These are phyloP conservation scores for Hymenopus coronatus DNA, from an alignment of 2,888 invertebrate genomes.

Conservation along the genomic window DNA sequence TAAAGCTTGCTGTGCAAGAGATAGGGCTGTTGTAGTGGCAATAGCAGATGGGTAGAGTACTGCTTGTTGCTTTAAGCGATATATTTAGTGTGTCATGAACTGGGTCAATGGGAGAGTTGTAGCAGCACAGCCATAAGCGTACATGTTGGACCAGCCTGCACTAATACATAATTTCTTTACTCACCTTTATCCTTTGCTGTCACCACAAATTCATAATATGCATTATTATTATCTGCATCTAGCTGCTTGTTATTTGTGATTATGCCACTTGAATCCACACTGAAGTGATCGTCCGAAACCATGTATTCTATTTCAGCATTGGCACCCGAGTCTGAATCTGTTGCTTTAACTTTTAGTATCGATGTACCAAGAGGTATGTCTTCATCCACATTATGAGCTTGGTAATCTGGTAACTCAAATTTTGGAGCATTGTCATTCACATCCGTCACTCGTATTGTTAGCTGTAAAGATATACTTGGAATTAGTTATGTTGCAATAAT, in stretches of 20 bases:
- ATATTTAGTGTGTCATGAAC: too few species aligned
- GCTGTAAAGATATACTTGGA: constrained; percentile 53
- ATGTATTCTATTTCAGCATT: constrained; percentile 94
- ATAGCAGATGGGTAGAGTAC: too few species aligned
- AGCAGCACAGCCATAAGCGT: too few species aligned
- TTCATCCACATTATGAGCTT: constrained; percentile 94
- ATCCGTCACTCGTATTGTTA: constrained; percentile 91
- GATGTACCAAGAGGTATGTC: constrained; percentile 89
- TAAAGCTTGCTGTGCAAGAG: too few species aligned
- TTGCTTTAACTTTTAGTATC: constrained; percentile 92
- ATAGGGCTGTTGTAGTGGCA: too few species aligned
- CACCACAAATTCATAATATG: constrained; percentile 91
- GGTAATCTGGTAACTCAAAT: constrained; percentile 94
- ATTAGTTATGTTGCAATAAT: not conserved
- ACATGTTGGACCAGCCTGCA: too few species aligned
- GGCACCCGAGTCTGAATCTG: constrained; percentile 90
- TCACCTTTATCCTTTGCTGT: constrained; percentile 88
- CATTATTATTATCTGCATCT: constrained; percentile 95
- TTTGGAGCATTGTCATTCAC: constrained; percentile 97
- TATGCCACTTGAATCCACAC: constrained; percentile 88
- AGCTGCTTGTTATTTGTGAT: constrained; percentile 90
- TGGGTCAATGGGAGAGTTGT: too few species aligned
- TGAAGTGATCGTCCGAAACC: constrained; percentile 91
- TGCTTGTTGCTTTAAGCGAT: too few species aligned
- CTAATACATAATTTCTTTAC: too few species aligned